phyloP scores from a whole-genome alignment of 2,888 invertebrate species.

The Carterocephalus palaemon region DNA sequence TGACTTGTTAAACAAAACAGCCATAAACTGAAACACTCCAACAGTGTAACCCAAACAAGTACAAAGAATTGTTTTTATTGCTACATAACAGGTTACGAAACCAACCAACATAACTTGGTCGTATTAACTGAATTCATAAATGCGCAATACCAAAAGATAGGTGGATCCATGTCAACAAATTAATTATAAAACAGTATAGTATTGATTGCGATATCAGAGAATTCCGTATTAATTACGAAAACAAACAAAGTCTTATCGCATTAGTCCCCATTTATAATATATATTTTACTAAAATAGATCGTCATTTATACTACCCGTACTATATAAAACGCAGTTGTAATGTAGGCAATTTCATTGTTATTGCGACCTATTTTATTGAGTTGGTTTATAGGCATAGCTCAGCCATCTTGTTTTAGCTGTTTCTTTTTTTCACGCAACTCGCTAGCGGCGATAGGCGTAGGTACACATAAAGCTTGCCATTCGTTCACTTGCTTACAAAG shows the following conservation, averaged over 20 bases:
- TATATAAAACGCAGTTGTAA: slow-evolving; percentile 32
- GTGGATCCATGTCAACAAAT: slow-evolving; percentile 22
- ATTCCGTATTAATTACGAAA: slow-evolving; percentile 30
- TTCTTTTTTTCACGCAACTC: slow-evolving; percentile 56
- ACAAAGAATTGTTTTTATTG: slow-evolving; percentile 32
- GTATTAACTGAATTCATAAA: slow-evolving; percentile 27
- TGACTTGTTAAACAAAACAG: background rate
- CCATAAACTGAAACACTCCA: slow-evolving; percentile 13
- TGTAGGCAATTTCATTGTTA: slow-evolving; percentile 51
- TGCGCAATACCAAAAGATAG: slow-evolving; percentile 30
- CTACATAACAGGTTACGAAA: slow-evolving; percentile 29
- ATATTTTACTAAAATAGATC: slow-evolving; percentile 32
- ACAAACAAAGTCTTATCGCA: slow-evolving; percentile 34
- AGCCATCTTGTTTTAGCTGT: slow-evolving; percentile 70
- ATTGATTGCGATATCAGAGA: slow-evolving; percentile 24
- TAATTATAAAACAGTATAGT: slow-evolving; percentile 19
- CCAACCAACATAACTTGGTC: slow-evolving; percentile 25
- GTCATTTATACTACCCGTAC: slow-evolving; percentile 41
- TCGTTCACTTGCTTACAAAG: slow-evolving; percentile 27
- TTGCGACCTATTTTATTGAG: slow-evolving; percentile 40
- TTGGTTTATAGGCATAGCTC: slow-evolving; percentile 53
- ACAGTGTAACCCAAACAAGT: slow-evolving; percentile 29
- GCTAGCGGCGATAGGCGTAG: slow-evolving; percentile 50
- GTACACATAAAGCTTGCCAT: slow-evolving; percentile 46
- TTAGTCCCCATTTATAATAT: slow-evolving; percentile 29